A percentile compares a stretch with the other conserved stretches of the same genome.
Evolutionary conservation across 1,140 invertebrate genomes (phyloP).

Genomic region (Plectus sambesii): DNA sequence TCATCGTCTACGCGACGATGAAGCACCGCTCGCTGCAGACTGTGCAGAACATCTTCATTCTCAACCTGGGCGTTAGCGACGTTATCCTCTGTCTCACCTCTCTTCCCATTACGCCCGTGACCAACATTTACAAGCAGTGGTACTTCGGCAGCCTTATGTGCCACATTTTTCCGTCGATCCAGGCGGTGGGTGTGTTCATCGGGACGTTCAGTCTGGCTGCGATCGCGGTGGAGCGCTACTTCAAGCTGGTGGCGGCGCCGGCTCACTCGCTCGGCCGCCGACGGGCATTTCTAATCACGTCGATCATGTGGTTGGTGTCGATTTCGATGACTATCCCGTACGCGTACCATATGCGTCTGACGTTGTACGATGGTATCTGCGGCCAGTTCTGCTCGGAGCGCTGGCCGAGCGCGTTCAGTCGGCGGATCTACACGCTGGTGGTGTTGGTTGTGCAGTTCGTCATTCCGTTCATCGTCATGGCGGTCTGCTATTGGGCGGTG

Average conservation of each 20-base stretch:
- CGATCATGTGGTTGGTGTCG: slow-evolving; percentile 16
- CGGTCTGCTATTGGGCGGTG: slow-evolving; percentile 20
- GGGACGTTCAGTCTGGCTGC: slow-evolving; percentile 23
- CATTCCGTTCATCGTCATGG: slow-evolving; percentile 22
- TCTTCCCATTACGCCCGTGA: slow-evolving; percentile 20
- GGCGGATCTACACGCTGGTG: slow-evolving; percentile 18
- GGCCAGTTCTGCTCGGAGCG: slow-evolving; percentile 21
- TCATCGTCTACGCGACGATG: slow-evolving; percentile 13
- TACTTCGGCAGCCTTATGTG: slow-evolving; percentile 20
- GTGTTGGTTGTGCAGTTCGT: slow-evolving; percentile 22
- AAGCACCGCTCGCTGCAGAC: slow-evolving; percentile 18
- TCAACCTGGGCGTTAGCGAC: slow-evolving; percentile 21
- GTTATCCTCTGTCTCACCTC: slow-evolving; percentile 23
- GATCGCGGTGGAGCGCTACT: slow-evolving; percentile 24
- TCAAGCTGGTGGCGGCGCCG: slow-evolving; percentile 17
- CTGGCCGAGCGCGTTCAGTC: slow-evolving; percentile 13
- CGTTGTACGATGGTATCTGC: slow-evolving; percentile 12
- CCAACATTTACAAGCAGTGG: slow-evolving; percentile 21
- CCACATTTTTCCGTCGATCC: slow-evolving; percentile 11
- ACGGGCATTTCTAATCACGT: slow-evolving; percentile 19
- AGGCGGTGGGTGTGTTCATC: slow-evolving; percentile 25
- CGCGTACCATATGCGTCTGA: slow-evolving; percentile 19
- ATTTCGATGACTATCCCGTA: slow-evolving; percentile 19
- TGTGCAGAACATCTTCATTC: slow-evolving; percentile 28
- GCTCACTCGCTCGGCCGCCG: slow-evolving; percentile 15